Evolutionary conservation across 2,797 vertebrate species (phyloP), one percentile per base, ranked within the genome.

Genomic region (Caiman crocodilus): DNA sequence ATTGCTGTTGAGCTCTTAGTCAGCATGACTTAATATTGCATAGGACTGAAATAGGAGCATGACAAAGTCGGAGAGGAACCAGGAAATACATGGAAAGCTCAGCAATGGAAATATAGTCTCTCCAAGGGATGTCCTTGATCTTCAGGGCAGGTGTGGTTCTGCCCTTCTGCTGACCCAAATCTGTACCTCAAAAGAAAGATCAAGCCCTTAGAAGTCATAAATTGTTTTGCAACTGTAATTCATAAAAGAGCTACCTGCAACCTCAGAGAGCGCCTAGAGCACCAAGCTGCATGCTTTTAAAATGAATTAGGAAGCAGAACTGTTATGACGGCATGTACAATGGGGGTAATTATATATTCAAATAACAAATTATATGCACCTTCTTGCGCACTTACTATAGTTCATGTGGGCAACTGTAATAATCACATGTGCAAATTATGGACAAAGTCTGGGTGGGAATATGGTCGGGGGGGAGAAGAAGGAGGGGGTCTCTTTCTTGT

Each of bases 141-240:
- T 12, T 4, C 0, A 0, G 20, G 42, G 1, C 0, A 2, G 30
- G 1, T 0, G 7, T 0, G 1, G 2, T 12, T 67, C 63, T n/a
- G 82, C 58, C 42, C 23, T 6, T 2, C 30, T 35, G 35, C 65
- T 21, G 73, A 64, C 14, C n/a, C 0, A 77, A 7, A 15, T 21
- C 11, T 17, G 15, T 2, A 15, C 30, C 18, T 17, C 10, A 57
- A 10, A 15, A 76, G 17, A 32, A 35, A n/a, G 32, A 2, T 28
- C 30, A 42, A 18, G 63, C 20, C 64, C 32, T 75, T 74, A 25
- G 30, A 50, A 50, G 42, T 50, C 42, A 50, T 9, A 50, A 21
- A 32, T 32, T 3, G 8, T 32, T 55, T 18, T 75, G 32, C 7
- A 76, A 2, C 78, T 7, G 0, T 2, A 14, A 5, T 2, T 10